Conservation (phyloP, 2,797 vertebrate genomes). For the Masticophis lateralis region DNA sequence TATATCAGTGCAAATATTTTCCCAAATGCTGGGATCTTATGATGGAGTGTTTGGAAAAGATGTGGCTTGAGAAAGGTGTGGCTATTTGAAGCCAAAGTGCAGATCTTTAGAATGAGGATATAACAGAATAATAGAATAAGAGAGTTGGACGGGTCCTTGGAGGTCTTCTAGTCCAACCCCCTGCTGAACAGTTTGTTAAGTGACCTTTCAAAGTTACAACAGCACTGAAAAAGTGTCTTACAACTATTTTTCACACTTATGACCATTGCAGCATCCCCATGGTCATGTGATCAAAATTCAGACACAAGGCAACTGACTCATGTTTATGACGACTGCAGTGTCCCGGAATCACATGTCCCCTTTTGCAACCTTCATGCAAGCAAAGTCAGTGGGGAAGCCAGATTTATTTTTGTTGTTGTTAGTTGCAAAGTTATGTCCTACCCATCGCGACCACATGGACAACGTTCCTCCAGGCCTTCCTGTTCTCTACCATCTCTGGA, state of each 20-base stretch:
- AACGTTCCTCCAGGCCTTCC: too few relatives aligned
- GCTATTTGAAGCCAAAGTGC: not conserved
- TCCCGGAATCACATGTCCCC: not conserved
- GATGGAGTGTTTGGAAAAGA: not conserved
- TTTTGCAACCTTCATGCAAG: not conserved
- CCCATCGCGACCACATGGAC: too few relatives aligned
- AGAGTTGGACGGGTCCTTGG: not conserved
- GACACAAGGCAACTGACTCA: not conserved
- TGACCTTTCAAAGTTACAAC: not conserved
- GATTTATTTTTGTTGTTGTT: not conserved
- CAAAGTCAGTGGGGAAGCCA: not conserved
- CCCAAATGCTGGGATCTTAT: not conserved
- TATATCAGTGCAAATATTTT: not conserved
- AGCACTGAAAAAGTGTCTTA: not conserved
- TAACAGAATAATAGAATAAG: not conserved
- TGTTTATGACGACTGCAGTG: not conserved
- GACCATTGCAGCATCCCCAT: not conserved
- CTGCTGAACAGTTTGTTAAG: not conserved
- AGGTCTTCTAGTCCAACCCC: not conserved
- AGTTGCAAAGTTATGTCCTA: too few relatives aligned
- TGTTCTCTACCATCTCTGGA: too few relatives aligned
- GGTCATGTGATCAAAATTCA: not conserved
- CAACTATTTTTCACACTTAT: not conserved
- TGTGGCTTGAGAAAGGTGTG: not conserved
- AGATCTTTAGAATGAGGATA: not conserved